These are phyloP conservation scores for Athalia rosae DNA, from an alignment of 2,888 invertebrate genomes.

Conservation along the genomic window DNA sequence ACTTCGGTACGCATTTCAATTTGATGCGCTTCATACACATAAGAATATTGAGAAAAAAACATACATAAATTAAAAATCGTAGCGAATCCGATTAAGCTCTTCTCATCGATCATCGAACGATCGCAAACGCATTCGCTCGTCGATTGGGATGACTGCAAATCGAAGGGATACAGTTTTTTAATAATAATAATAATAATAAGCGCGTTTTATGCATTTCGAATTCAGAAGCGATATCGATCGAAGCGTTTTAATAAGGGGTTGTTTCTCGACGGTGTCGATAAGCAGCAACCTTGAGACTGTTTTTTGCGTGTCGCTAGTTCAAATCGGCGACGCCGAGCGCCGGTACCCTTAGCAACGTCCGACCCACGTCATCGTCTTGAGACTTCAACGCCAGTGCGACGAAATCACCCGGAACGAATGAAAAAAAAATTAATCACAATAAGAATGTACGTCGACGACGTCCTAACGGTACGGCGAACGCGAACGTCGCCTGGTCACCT, in stretches of 20 bases:
- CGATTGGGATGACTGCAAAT: too few relatives aligned
- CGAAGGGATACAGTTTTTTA: too few relatives aligned
- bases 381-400: constrained; percentile 14
- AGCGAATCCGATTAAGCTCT: too few relatives aligned
- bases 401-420: background rate
- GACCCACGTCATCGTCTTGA: background rate
- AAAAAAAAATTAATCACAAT: background rate
- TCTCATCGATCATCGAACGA: too few relatives aligned
- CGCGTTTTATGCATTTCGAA: too few relatives aligned
- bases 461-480: background rate
- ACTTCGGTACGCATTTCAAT: background rate
- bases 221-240: too few relatives aligned
- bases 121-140: too few relatives aligned
- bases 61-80: too few relatives aligned
- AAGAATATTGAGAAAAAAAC: too few relatives aligned
- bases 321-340: constrained; percentile 30
- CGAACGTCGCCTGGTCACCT: constrained; percentile 6
- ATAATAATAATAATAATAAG: too few relatives aligned
- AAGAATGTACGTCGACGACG: background rate
- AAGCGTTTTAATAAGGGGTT: background rate
- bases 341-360: constrained; percentile 16
- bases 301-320: constrained; percentile 1
- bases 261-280: background rate
- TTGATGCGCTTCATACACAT: too few relatives aligned
- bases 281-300: constrained; percentile 1